Evolutionary conservation across 2,113 vertebrate genomes (phyloP).

Genomic region (Chlorodrepanis virens): DNA sequence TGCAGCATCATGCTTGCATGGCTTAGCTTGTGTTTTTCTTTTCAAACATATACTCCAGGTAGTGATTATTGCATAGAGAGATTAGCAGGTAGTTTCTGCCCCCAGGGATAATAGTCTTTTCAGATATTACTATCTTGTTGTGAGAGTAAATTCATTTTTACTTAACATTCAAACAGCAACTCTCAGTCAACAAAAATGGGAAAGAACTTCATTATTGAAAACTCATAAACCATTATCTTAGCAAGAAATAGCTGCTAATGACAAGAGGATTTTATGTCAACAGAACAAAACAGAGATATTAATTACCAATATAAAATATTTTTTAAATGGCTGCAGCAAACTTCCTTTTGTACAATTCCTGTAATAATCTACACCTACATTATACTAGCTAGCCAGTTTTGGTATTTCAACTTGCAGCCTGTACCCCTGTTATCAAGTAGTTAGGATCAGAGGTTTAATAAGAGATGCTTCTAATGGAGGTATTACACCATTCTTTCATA

Average conservation of each 20-base stretch:
- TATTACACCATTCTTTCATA: not conserved
- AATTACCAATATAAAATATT: not conserved
- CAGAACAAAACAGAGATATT: not conserved
- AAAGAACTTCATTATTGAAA: not conserved
- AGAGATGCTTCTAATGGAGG: not conserved
- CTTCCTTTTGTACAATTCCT: not conserved
- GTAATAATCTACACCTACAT: not conserved
- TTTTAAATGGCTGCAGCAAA: not conserved
- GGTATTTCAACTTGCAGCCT: not conserved
- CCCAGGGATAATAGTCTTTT: not conserved
- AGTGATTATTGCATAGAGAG: not conserved
- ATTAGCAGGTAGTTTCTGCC: not conserved
- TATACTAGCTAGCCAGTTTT: not conserved
- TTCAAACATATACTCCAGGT: not conserved
- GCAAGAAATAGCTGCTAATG: not conserved
- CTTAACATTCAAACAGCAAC: not conserved
- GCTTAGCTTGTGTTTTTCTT: not conserved
- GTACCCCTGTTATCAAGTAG: not conserved
- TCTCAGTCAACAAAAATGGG: not conserved
- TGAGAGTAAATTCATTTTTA: not conserved
- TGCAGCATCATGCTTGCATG: not conserved
- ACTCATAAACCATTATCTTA: not conserved
- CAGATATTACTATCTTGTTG: not conserved
- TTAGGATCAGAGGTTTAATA: not conserved
- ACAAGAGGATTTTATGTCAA: not conserved